A percentile compares a stretch with the other conserved stretches of the same genome.
Conservation (phyloP, 2,888 invertebrate genomes). For the Microplitis deprimator region DNA sequence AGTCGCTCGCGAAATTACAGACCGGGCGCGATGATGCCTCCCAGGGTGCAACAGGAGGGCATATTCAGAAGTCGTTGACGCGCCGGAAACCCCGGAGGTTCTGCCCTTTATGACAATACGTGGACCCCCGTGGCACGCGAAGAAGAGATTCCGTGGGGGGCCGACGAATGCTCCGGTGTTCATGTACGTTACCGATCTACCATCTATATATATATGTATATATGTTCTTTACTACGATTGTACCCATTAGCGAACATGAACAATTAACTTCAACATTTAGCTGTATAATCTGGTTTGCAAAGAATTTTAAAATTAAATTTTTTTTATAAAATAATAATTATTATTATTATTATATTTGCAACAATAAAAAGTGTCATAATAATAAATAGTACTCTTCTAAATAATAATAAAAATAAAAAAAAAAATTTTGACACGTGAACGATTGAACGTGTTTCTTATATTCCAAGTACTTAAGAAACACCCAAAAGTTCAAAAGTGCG, state of each 20-base stretch:
- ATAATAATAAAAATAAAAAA: background rate
- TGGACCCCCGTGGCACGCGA: conserved; percentile 57
- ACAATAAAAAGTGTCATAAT: background rate
- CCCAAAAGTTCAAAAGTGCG: conserved; percentile 60
- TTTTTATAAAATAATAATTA: background rate
- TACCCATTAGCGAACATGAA: background rate
- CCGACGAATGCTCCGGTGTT: conserved; percentile 47
- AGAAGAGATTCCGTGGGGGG: conserved; percentile 64
- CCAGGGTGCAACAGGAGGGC: conserved; percentile 62
- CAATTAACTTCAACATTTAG: background rate
- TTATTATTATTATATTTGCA: background rate
- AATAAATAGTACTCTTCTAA: background rate
- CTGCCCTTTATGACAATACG: conserved; percentile 64
- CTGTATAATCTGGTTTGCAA: background rate
- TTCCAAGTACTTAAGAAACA: conserved; percentile 10
- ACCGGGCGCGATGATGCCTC: conserved; percentile 68
- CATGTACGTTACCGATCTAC: conserved; percentile 9
- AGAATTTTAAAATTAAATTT: background rate
- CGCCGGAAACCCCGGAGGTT: conserved; percentile 61
- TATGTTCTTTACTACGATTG: background rate
- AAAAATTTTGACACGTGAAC: background rate
- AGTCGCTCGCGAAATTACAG: conserved; percentile 67
- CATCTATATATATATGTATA: background rate
- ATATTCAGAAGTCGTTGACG: conserved; percentile 59
- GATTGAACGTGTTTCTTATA: conserved; percentile 8